phyloP scores from a whole-genome alignment of 2,113 vertebrate species.

The Stigmatopora nigra region DNA sequence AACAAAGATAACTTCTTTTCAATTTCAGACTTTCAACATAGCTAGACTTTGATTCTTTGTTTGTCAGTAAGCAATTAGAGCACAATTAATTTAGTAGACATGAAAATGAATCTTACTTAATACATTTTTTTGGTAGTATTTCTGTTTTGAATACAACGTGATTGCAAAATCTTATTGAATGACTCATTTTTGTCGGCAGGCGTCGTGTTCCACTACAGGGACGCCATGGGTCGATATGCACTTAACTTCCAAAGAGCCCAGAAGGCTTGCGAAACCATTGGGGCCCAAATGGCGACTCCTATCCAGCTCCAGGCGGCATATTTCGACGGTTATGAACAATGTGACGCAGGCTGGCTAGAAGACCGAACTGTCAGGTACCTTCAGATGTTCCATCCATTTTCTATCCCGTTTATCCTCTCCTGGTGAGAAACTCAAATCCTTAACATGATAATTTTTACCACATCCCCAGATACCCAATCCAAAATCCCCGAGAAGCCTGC shows the following conservation, averaged over 20 bases:
- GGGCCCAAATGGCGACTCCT: constrained; percentile 79
- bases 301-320: constrained; percentile 88
- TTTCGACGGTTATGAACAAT: constrained; percentile 85
- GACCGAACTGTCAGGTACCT: constrained; percentile 89
- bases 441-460: not conserved
- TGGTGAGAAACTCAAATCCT: not conserved
- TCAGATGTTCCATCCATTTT: not conserved
- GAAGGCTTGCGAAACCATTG: constrained; percentile 76
- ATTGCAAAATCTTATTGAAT: not conserved
- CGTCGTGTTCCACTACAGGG: constrained; percentile 91
- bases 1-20: not conserved
- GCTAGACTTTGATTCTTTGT: too few species aligned
- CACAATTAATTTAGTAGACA: too few species aligned
- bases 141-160: too few species aligned
- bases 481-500: constrained; percentile 82
- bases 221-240: constrained; percentile 79
- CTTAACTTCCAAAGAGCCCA: constrained; percentile 79
- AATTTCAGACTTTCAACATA: not conserved
- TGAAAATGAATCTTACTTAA: too few species aligned
- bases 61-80: too few species aligned
- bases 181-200: constrained; percentile 63
- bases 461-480: constrained; percentile 83
- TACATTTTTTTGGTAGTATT: too few species aligned
- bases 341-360: constrained; percentile 91
- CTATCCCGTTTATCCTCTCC: not conserved